phyloP scores from a whole-genome alignment of 1,140 invertebrate species.

The Lasaia peninsularis region DNA sequence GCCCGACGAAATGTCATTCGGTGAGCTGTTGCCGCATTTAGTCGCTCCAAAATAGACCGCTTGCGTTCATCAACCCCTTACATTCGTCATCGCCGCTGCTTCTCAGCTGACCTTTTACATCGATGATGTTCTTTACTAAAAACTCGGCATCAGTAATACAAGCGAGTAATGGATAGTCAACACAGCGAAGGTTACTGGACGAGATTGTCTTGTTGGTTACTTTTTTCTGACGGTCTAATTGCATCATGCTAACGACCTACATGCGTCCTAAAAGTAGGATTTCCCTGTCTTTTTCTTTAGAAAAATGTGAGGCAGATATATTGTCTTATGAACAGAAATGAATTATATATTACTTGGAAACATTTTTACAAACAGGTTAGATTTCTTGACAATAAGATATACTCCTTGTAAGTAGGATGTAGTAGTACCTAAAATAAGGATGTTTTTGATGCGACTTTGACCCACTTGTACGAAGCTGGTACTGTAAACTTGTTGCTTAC shows the following conservation, averaged over 20 bases:
- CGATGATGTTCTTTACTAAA: constrained; percentile 30
- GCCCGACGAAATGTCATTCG: constrained; percentile 71
- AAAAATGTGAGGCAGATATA: not conserved
- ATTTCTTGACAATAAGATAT: no score
- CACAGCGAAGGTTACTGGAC: not conserved
- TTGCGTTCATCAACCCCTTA: constrained; percentile 71
- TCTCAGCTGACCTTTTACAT: constrained; percentile 50
- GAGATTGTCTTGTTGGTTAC: not conserved
- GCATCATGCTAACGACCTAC: constrained; percentile 10
- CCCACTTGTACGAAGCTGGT: no score
- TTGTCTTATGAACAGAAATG: no score
- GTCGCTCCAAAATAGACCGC: constrained; percentile 69
- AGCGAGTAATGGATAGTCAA: constrained; percentile 37
- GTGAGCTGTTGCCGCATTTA: constrained; percentile 64
- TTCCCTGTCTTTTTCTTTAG: constrained; percentile 1
- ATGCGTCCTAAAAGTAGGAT: constrained; percentile 6
- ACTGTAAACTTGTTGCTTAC: no score
- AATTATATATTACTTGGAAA: no score
- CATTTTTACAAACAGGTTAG: no score
- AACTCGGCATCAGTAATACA: constrained; percentile 21
- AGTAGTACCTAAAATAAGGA: no score
- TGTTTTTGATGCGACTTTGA: no score
- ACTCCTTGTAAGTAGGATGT: no score
- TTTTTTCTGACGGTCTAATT: constrained; percentile 10
- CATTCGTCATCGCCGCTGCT: constrained; percentile 58